Evolutionary conservation across 2,113 vertebrate genomes (phyloP).

Genomic region (Willisornis vidua): DNA sequence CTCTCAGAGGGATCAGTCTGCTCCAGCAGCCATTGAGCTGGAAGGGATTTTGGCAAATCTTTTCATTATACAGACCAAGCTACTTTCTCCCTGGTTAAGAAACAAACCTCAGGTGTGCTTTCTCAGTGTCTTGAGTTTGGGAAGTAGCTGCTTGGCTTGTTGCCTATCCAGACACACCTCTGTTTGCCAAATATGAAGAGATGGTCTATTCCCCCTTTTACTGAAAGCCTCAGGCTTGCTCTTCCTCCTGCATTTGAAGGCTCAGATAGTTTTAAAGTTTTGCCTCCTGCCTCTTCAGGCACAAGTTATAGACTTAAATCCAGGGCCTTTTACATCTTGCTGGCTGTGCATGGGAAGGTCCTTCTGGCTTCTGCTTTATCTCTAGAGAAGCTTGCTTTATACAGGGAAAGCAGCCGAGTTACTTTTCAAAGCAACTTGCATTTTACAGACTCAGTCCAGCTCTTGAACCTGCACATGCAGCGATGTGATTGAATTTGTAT

Average conservation of each 20-base stretch:
- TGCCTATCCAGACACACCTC: neutral
- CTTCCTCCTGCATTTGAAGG: neutral
- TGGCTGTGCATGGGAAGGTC: neutral
- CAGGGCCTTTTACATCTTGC: neutral
- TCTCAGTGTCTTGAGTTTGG: slow-evolving; percentile 9
- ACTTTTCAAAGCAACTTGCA: too few species aligned
- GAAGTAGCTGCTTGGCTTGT: slow-evolving; percentile 38
- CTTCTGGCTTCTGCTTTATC: neutral
- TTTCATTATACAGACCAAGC: neutral
- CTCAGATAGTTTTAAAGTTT: neutral
- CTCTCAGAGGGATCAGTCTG: neutral
- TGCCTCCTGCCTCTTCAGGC: neutral
- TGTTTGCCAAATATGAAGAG: slow-evolving; percentile 17
- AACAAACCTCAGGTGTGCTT: neutral
- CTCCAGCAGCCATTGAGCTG: neutral
- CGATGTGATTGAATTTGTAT: too few species aligned
- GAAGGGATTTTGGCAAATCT: neutral
- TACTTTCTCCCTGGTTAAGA: neutral
- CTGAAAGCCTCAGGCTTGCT: neutral
- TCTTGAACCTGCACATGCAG: too few species aligned
- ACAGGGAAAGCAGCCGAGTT: too few species aligned
- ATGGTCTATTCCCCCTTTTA: neutral
- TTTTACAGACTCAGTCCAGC: too few species aligned
- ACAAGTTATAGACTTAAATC: neutral
- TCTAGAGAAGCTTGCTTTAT: too few species aligned